A percentile compares a stretch with the other conserved stretches of the same genome.
phyloP scores from a whole-genome alignment of 2,888 invertebrate species.

The Belgica antarctica region DNA sequence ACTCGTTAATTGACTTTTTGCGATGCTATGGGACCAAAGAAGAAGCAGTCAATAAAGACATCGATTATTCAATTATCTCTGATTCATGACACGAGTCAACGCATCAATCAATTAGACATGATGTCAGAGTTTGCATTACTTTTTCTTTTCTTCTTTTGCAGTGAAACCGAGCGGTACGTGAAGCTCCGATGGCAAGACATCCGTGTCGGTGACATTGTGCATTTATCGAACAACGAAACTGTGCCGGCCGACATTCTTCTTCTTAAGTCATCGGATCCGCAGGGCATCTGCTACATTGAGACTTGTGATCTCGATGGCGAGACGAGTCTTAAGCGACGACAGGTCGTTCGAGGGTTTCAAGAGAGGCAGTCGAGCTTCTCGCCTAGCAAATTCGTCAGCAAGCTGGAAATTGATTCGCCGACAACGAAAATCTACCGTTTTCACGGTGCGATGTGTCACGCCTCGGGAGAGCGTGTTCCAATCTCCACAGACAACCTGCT shows the following conservation, averaged over 20 bases:
- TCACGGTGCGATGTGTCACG: constrained; percentile 82
- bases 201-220: constrained; percentile 89
- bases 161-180: constrained; percentile 77
- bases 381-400: constrained; percentile 76
- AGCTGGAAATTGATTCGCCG: constrained; percentile 89
- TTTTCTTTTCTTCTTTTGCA: constrained; percentile 54
- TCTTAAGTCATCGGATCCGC: constrained; percentile 80
- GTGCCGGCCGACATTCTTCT: constrained; percentile 94
- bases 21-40: too few species aligned
- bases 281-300: constrained; percentile 90
- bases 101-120: neutral
- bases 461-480: constrained; percentile 73
- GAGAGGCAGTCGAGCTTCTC: constrained; percentile 69
- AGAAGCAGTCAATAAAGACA: neutral
- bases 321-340: constrained; percentile 87
- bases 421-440: constrained; percentile 95
- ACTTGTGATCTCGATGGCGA: constrained; percentile 96
- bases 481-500: constrained; percentile 87
- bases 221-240: constrained; percentile 92
- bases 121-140: constrained; percentile 12
- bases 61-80: neutral
- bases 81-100: neutral
- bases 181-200: constrained; percentile 87
- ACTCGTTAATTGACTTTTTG: neutral
- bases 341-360: constrained; percentile 55